Evolutionary conservation across 2,797 vertebrate species (phyloP), one percentile per base, ranked within the genome.

Genomic region (Carapus acus): DNA sequence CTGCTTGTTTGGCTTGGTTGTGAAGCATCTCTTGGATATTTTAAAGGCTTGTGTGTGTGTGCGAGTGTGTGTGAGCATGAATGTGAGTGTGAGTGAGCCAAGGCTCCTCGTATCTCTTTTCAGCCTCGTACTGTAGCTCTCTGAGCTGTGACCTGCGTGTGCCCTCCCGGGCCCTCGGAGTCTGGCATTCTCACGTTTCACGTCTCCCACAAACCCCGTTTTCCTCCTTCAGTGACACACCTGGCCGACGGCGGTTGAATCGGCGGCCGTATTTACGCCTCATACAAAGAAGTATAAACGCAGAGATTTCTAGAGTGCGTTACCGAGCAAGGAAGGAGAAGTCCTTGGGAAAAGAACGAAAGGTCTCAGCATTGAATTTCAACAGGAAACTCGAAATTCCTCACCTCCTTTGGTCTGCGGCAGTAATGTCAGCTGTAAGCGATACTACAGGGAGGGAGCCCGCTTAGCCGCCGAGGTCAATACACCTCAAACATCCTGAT

Each of bases 331-430:
- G 13, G 34, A 15, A 31, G 8, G 31, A 48, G 59, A 58, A 15
- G 13, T 49, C 60, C 69, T 27, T 27, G 43, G 9, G 16, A 39
- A 54, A 59, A 62, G 46, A 79, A 76, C 40, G 47, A 63, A 36
- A 73, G 38, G 49, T 58, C 59, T 53, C 49, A 11, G 41, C n/a
- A 20, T 46, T 79, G 84, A 85, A 87, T 87, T 85, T 88, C 54
- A 51, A 60, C 33, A 24, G 73, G 70, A 81, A 85, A 69, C 75
- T 85, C 54, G 18, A 86, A 80, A 88, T 88, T 88, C 86, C 85
- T 85, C 82, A 84, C 73, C 60, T 66, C 38, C 41, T 22, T 19
- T 56, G 61, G 53, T 66, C 37, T 52, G 62, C 48, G 59, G 60
- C 40, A 0, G 34, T 17, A 31, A 33, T 17, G 53, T 62, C 58